Percentiles rank a stretch among this genome's conserved stretches.
These are phyloP conservation scores for Willisornis vidua DNA, from an alignment of 2,113 vertebrate species.

Conservation along the genomic window DNA sequence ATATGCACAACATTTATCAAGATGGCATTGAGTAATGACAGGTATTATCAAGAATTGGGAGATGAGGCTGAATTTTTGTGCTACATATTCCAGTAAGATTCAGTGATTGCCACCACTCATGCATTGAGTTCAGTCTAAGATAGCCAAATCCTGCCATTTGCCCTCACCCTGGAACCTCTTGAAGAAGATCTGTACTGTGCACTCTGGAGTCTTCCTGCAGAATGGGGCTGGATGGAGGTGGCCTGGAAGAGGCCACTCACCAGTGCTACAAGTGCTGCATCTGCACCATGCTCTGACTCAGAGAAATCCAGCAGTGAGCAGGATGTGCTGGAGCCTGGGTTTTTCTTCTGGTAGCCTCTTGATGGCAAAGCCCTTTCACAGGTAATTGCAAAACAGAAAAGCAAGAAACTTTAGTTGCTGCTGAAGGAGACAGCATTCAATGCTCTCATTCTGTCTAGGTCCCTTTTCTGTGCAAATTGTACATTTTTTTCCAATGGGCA, in stretches of 20 bases:
- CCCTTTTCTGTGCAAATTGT: not conserved
- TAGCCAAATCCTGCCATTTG: not conserved
- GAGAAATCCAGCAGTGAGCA: not conserved
- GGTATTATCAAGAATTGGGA: not conserved
- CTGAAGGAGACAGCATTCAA: not conserved
- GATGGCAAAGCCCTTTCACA: not conserved
- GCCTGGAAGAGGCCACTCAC: not conserved
- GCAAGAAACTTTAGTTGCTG: not conserved
- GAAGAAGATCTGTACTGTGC: not conserved
- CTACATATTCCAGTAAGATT: not conserved
- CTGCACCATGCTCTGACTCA: not conserved
- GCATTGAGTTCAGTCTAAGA: not conserved
- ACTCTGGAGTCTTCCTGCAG: not conserved
- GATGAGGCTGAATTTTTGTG: not conserved
- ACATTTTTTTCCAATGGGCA: not conserved
- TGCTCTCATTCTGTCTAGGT: not conserved
- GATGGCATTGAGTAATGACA: not conserved
- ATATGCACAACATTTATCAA: not conserved
- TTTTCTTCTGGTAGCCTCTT: not conserved
- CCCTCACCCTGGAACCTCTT: not conserved
- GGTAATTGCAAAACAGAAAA: not conserved
- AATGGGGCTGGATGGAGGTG: not conserved
- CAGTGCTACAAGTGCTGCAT: accelerated
- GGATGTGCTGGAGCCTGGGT: not conserved
- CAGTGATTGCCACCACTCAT: not conserved